Evolutionary conservation across 92 coral and sea anemone species (phyloP), one percentile per base, ranked within the genome.

Genomic region (Palythoa grandiflora): DNA sequence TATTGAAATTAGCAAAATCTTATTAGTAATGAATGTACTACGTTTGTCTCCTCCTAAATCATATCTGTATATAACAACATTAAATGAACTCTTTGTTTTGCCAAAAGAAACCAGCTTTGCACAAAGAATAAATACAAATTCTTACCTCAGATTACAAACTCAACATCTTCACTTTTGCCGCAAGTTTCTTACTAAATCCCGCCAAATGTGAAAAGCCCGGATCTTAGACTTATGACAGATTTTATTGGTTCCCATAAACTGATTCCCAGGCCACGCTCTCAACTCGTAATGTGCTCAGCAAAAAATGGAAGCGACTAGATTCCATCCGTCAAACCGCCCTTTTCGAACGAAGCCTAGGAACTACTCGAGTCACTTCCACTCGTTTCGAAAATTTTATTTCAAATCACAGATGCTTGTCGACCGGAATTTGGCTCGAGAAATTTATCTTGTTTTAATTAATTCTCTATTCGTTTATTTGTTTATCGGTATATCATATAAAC

Each of bases 161-260:
- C 37, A 61, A 55, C 38, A 20, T 65, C 47, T 5, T 12, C 15
- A 52, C 47, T 11, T 63, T 61, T 80, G 73, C 40, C 86, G 86
- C 86, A 51, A 81, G 28, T 35, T 47, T 71, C 75, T 11, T 37
- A 60, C 71, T 71, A 48, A 66, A 81, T 81, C 86, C 75, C 86
- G 86, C 86, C 86, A 66, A 81, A 81, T 9, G 61, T 47, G 72
- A 63, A 80, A 80, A 63, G 75, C 86, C 75, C 63, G 86, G 63
- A 70, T 70, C 75, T 70, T 9, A 10, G 13, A 11, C 50, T 28
- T 28, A 28, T 28, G 28, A 28, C 28, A 28, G 28, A 52, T 65
- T 63, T 66, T 55, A 81, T 81, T 81, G 86, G 86, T 66, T 81
- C 55, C 2, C 15, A 1, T 9, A 19, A 19, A 52, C 40, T 80